These are phyloP conservation scores for Lissocephala sabroskyi DNA, from an alignment of 2,888 invertebrate genomes.

Conservation along the genomic window DNA sequence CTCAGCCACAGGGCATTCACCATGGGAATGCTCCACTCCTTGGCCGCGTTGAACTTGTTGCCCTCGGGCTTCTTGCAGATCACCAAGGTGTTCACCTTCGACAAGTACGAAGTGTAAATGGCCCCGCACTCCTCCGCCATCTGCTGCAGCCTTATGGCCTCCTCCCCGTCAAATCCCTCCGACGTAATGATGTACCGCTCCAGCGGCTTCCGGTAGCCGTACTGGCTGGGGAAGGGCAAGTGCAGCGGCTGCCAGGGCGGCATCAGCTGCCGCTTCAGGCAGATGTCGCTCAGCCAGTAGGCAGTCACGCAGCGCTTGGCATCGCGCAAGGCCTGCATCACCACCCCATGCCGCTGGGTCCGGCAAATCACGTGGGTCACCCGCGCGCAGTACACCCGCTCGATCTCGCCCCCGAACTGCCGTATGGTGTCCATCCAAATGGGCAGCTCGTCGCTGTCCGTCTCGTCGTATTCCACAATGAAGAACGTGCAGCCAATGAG, in stretches of 20 bases:
- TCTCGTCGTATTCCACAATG: constrained; percentile 86
- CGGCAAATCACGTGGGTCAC: constrained; percentile 95
- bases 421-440: constrained; percentile 83
- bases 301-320: constrained; percentile 84
- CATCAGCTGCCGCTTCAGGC: constrained; percentile 86
- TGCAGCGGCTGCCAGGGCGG: constrained; percentile 97
- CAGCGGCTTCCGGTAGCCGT: constrained; percentile 81
- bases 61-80: constrained; percentile 89
- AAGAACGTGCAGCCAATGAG: constrained; percentile 94
- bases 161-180: constrained; percentile 92
- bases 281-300: constrained; percentile 93
- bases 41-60: constrained; percentile 88
- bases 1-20: constrained; percentile 96
- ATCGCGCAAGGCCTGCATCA: constrained; percentile 84
- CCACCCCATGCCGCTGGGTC: constrained; percentile 91
- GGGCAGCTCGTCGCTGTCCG: constrained; percentile 77
- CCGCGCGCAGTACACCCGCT: constrained; percentile 85
- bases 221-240: constrained; percentile 82
- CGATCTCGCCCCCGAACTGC: constrained; percentile 90
- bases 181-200: constrained; percentile 85
- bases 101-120: constrained; percentile 84
- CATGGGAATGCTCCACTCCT: constrained; percentile 92
- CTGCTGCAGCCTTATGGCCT: constrained; percentile 84
- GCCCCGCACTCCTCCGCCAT: constrained; percentile 92
- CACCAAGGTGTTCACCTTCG: constrained; percentile 84